Evolutionary conservation across 2,797 vertebrate genomes (phyloP).

Genomic region (Acanthurus lineatus): DNA sequence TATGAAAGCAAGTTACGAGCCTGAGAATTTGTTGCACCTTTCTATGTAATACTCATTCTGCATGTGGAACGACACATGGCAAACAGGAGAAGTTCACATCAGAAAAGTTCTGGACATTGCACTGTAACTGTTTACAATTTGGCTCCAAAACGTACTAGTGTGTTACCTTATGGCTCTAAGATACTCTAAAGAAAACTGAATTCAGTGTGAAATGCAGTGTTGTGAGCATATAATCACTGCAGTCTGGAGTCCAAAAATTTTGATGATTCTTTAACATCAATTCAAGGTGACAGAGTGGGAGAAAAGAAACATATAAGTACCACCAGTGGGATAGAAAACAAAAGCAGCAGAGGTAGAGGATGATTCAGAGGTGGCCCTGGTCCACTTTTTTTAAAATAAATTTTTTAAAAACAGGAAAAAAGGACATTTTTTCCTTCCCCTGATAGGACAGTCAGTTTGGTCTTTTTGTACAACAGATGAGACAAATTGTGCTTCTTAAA

Average conservation of each 20-base stretch:
- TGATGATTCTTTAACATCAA: not conserved
- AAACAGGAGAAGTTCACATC: not conserved
- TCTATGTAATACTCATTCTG: constrained; percentile 32
- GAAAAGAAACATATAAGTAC: too few species aligned
- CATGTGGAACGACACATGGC: constrained; percentile 27
- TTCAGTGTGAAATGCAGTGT: not conserved
- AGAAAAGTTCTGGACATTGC: not conserved
- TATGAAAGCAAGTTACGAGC: constrained; percentile 59
- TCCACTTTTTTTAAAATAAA: not conserved
- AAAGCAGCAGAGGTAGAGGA: not conserved
- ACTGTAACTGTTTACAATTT: not conserved
- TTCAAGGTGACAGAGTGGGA: not conserved
- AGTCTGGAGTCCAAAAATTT: not conserved
- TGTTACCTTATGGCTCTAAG: not conserved
- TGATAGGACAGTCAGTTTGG: not conserved
- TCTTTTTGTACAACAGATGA: not conserved
- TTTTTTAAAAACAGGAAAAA: too few species aligned
- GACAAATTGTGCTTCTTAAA: constrained; percentile 3
- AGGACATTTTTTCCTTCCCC: not conserved
- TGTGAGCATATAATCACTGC: constrained; percentile 1
- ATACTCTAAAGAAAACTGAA: not conserved
- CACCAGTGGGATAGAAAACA: not conserved
- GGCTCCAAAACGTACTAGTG: not conserved
- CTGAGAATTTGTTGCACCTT: constrained; percentile 43
- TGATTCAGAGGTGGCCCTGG: not conserved